phyloP scores from a whole-genome alignment of 2,113 vertebrate species.

The Dolichallabes microphthalmus region DNA sequence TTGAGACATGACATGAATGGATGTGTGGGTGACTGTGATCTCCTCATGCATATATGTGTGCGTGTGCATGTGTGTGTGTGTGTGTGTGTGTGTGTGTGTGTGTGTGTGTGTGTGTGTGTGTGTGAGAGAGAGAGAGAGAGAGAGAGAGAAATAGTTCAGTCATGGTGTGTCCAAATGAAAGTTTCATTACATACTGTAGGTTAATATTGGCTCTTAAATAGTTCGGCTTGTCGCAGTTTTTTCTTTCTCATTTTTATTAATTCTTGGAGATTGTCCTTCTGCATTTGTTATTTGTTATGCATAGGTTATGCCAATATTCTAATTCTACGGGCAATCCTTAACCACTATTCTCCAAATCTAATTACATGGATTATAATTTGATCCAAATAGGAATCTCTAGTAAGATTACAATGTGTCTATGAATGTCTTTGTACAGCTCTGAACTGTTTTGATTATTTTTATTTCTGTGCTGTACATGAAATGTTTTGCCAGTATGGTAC shows the following conservation, averaged over 20 bases:
- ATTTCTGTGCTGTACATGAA: background rate
- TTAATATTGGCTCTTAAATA: conserved; percentile 11
- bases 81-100: no score
- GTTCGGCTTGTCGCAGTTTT: background rate
- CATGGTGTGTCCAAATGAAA: conserved; percentile 15
- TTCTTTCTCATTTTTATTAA: background rate
- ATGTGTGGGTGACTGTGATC: conserved; percentile 11
- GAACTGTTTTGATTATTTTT: background rate
- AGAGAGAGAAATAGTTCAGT: background rate
- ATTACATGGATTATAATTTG: background rate
- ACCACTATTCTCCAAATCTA: background rate
- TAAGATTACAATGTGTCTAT: background rate
- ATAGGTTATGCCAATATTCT: background rate
- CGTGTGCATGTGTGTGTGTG: no score
- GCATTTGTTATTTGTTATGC: background rate
- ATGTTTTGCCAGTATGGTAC: background rate
- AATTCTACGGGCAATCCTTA: background rate
- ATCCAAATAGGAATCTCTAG: background rate
- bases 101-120: no score
- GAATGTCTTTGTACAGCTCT: background rate
- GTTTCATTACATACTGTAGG: background rate
- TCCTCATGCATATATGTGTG: background rate
- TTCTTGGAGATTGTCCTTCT: conserved; percentile 11
- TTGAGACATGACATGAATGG: conserved; percentile 32
- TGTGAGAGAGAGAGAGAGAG: background rate